Evolutionary conservation across 2,888 invertebrate genomes (phyloP).

Genomic region (Drosophila kanekoi): DNA sequence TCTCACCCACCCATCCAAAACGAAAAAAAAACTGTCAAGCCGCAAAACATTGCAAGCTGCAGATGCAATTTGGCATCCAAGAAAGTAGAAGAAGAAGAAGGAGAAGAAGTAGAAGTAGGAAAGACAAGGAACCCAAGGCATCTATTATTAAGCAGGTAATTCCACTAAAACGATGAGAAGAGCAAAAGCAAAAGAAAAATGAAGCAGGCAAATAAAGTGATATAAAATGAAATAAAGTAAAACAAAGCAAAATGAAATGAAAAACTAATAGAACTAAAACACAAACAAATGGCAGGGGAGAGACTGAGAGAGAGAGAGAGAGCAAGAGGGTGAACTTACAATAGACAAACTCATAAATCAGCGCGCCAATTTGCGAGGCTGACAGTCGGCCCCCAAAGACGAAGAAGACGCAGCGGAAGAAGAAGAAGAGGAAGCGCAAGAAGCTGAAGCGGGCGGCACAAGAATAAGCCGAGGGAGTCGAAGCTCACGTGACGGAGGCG

Average conservation of each 20-base stretch:
- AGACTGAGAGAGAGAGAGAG: background rate
- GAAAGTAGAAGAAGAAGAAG: background rate
- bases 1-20: background rate
- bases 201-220: conserved; percentile 44
- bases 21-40: background rate
- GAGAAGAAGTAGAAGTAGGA: background rate
- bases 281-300: conserved; percentile 57
- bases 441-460: background rate
- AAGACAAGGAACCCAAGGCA: conserved; percentile 36
- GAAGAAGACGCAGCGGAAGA: background rate
- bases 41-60: conserved; percentile 16
- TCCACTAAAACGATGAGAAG: conserved; percentile 69
- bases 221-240: conserved; percentile 56
- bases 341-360: conserved; percentile 78
- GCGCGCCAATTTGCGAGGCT: conserved; percentile 75
- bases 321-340: conserved; percentile 41
- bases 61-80: conserved; percentile 33
- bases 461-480: conserved; percentile 41
- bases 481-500: conserved; percentile 27
- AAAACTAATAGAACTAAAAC: conserved; percentile 75
- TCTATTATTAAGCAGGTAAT: conserved; percentile 75
- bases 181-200: conserved; percentile 30
- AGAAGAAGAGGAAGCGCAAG: conserved; percentile 14
- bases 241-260: conserved; percentile 76
- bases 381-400: conserved; percentile 61